Base-by-base conservation (phyloP, 2,888 invertebrate species). In the Tethea ocularis region DNA sequence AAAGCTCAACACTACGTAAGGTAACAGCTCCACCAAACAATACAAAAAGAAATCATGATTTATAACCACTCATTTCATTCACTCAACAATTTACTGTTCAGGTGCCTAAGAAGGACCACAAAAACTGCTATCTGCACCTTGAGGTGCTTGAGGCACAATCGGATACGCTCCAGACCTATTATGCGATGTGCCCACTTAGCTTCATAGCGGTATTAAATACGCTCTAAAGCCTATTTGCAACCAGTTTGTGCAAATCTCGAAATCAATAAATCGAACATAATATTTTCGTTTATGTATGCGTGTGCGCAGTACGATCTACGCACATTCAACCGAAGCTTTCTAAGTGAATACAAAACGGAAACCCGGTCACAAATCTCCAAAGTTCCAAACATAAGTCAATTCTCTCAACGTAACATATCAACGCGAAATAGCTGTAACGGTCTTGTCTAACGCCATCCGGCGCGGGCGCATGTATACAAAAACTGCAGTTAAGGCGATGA, bases 401-500 rank as follows among this genome's bases (percentile, higher is more conserved):
- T 38, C 20, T 38, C 38, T 17, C 46, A 8, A 41, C 41, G 41
- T 41, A 46, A 46, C 46, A 46, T 46, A 46, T 46, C 17, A 46
- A 46, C 20, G 46, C 46, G 46, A 46, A 46, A 46, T 15, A 3
- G 17, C 46, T 20, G 46, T 46, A 46, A 46, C 46, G 20, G 46
- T 10, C 20, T 41, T 41, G 41, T 46, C 46, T 46, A 46, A 46
- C 20, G 46, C 20, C 20, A 20, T 17, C 46, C 46, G 17, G 46
- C 20, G 46, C 46, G 46, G 17, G 41, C 41, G 41, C 41, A 41
- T 17, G 20, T 46, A 46, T n/a, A 46, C 46, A 46, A 46, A 46
- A 46, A 46, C 46, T 46, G 20, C 46, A 46, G 46, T 46, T 46
- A 46, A 46, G 46, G 20, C 46, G 46, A 46, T n/a, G 46, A 46